Conservation (phyloP, 2,797 vertebrate species). For the Gila robusta region DNA sequence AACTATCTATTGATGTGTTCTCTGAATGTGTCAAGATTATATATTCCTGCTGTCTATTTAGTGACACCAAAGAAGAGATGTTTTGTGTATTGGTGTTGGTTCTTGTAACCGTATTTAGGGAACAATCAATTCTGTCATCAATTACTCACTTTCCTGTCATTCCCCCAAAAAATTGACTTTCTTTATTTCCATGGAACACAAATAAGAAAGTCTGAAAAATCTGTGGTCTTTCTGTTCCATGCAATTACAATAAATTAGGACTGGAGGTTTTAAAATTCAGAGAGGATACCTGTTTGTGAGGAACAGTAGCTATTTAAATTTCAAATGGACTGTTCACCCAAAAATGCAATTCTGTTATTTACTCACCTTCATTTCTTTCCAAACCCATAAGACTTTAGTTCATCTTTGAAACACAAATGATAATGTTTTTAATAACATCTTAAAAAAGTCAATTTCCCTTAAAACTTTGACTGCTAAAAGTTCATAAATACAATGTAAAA, state of each 20-base stretch:
- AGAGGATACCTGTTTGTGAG: neutral
- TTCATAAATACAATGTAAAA: neutral
- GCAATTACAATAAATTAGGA: neutral
- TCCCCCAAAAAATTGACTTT: neutral
- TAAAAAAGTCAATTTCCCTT: neutral
- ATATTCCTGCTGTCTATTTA: neutral
- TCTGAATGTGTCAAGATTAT: neutral
- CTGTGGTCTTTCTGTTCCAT: neutral
- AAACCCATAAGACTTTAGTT: neutral
- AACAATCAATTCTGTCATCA: neutral
- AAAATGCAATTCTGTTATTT: neutral
- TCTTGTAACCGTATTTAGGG: neutral
- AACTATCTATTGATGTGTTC: neutral
- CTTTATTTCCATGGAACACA: neutral
- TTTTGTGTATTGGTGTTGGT: neutral
- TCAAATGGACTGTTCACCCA: neutral
- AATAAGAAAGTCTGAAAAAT: neutral
- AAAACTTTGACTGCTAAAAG: neutral
- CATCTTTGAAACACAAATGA: neutral
- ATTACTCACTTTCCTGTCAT: neutral
- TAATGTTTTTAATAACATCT: neutral
- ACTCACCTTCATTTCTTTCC: neutral
- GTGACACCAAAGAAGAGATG: neutral
- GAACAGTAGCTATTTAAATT: neutral
- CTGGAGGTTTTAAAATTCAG: neutral